phyloP scores from a whole-genome alignment of 2,113 vertebrate species.

The Rhodinocichla rosea region DNA sequence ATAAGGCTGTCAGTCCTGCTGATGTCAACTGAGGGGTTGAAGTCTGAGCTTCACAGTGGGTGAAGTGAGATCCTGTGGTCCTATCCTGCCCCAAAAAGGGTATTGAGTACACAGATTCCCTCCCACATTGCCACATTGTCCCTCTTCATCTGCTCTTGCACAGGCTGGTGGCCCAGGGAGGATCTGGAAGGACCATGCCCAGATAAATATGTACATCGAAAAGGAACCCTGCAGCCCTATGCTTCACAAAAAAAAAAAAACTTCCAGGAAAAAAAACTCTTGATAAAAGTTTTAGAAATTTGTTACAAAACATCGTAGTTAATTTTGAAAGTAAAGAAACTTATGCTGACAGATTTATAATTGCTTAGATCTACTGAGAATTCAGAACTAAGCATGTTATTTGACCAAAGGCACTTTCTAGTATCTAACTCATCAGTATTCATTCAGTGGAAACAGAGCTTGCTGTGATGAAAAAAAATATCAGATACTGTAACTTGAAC shows the following conservation, averaged over 20 bases:
- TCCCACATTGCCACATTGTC: neutral
- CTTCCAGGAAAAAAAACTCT: neutral
- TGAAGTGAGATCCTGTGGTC: neutral
- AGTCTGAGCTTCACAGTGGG: neutral
- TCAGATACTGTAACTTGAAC: neutral
- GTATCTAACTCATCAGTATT: neutral
- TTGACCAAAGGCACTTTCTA: neutral
- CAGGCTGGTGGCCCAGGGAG: accelerated
- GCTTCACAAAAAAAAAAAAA: neutral
- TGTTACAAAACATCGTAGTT: neutral
- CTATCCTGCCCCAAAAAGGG: neutral
- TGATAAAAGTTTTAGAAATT: neutral
- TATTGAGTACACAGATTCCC: neutral
- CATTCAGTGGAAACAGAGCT: slow-evolving; percentile 1
- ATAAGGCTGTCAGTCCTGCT: neutral
- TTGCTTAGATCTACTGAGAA: neutral
- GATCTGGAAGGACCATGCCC: neutral
- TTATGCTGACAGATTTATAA: neutral
- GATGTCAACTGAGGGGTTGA: neutral
- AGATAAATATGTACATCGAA: neutral
- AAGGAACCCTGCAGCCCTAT: neutral
- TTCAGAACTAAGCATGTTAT: neutral
- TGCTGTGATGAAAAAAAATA: neutral
- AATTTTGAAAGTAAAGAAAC: neutral
- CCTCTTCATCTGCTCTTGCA: neutral